Evolutionary conservation across 2,888 invertebrate species (phyloP), one percentile per base, ranked within the genome.

Genomic region (Orthosia gothica): DNA sequence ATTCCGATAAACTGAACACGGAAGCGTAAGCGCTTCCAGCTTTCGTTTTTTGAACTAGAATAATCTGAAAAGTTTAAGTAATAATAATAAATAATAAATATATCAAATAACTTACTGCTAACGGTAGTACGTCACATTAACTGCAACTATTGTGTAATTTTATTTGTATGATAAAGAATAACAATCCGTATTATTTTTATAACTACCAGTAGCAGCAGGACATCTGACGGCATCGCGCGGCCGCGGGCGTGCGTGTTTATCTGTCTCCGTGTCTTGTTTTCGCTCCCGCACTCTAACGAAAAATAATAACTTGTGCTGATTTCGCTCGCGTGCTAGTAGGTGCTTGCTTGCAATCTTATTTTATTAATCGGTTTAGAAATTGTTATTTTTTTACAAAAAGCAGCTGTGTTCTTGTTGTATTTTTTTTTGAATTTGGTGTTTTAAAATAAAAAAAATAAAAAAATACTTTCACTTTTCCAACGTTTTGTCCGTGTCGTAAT

Each of bases 391-490:
- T 58, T 63, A 66, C 15, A n/a, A 70, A 75, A 57, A 74, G 50
- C 20, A 47, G 16, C 23, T 64, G 55, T 76, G 49, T 70, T 58
- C 18, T 18, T 50, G n/a, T 74, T 58, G 26, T 67, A 67, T 76
- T 65, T 74, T 58, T 66, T 15, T 59, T 47, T 58, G 50, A 32
- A 50, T 52, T 54, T 52, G 5, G 18, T 57, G 69, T 45, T 1
- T 32, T 54, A 7, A 23, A 20, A 20, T 45, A 20, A 54, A 12
- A 40, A 47, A 45, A 70, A 18, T 70, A 74, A 52, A 69, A 68
- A 61, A 75, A 75, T 62, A 86, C 88, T 88, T 88, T 88, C 88
- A 88, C 88, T 85, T 86, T 81, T 75, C 54, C 66, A 67, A 58
- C 59, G 79, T 80, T 73, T 77, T 74, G 64, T 80, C 61, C 64